A percentile compares a stretch with the other conserved stretches of the same genome.
phyloP scores from a whole-genome alignment of 2,888 invertebrate genomes.

The Eristalinus sepulchralis region DNA sequence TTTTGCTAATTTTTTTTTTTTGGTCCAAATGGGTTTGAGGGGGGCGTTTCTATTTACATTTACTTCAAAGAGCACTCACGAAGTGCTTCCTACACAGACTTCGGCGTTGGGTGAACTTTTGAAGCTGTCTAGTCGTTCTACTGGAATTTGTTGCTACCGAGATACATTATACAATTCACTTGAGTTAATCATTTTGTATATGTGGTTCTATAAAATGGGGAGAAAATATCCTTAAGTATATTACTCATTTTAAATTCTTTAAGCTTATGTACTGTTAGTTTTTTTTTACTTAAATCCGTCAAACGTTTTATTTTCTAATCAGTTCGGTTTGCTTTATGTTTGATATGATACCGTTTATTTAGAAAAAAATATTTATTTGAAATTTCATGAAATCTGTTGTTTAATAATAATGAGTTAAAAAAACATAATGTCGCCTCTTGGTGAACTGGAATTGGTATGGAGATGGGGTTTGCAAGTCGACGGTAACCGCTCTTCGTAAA shows the following conservation, averaged over 20 bases:
- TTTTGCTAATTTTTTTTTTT: neutral
- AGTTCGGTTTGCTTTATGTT: conserved; percentile 24
- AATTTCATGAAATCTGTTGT: neutral
- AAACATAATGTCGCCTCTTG: neutral
- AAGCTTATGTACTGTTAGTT: neutral
- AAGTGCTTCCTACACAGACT: neutral
- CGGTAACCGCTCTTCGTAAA: too few relatives aligned
- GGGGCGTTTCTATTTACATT: neutral
- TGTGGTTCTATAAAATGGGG: conserved; percentile 7
- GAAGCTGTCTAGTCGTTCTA: neutral
- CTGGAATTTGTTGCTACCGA: neutral
- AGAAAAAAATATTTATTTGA: neutral
- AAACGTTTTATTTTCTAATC: conserved; percentile 27
- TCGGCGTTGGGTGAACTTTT: neutral
- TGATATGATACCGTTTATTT: conserved; percentile 27
- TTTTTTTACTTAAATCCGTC: conserved; percentile 23
- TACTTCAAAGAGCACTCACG: neutral
- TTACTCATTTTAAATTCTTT: neutral
- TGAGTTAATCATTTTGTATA: neutral
- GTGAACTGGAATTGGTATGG: neutral
- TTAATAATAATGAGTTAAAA: neutral
- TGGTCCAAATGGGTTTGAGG: conserved; percentile 26
- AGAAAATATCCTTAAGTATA: conserved; percentile 1
- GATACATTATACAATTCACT: neutral
- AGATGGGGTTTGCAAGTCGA: neutral